phyloP scores from a whole-genome alignment of 2,797 vertebrate genomes.

The Calcarius lapponicus region DNA sequence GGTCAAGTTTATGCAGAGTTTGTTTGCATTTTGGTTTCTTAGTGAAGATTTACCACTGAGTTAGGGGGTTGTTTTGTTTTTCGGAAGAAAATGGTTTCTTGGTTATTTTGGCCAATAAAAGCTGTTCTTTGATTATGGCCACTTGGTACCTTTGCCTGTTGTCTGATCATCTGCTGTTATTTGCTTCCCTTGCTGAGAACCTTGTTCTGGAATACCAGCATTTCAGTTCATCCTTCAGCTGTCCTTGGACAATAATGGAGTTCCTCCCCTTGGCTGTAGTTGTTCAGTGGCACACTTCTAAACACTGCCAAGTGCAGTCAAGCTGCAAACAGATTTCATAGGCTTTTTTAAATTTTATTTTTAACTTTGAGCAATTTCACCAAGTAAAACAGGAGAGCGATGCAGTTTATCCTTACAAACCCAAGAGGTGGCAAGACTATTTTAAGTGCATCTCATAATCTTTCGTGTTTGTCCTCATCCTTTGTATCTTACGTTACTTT shows the following conservation, averaged over 20 bases:
- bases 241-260: neutral
- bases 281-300: accelerated
- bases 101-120: slow-evolving; percentile 63
- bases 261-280: neutral
- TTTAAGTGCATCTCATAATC: neutral
- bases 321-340: neutral
- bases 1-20: neutral
- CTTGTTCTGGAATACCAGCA: neutral
- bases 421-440: neutral
- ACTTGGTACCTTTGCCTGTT: neutral
- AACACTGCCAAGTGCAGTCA: neutral
- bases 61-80: neutral
- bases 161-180: neutral
- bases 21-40: neutral
- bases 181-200: neutral
- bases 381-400: neutral
- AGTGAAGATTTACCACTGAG: neutral
- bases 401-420: neutral
- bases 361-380: neutral
- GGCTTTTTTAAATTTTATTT: neutral
- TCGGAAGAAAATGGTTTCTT: slow-evolving; percentile 30
- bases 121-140: slow-evolving; percentile 5
- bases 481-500: neutral
- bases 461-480: neutral
- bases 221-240: neutral